These are phyloP conservation scores for Temnothorax ravouxi DNA, from an alignment of 2,888 invertebrate genomes.

Conservation along the genomic window DNA sequence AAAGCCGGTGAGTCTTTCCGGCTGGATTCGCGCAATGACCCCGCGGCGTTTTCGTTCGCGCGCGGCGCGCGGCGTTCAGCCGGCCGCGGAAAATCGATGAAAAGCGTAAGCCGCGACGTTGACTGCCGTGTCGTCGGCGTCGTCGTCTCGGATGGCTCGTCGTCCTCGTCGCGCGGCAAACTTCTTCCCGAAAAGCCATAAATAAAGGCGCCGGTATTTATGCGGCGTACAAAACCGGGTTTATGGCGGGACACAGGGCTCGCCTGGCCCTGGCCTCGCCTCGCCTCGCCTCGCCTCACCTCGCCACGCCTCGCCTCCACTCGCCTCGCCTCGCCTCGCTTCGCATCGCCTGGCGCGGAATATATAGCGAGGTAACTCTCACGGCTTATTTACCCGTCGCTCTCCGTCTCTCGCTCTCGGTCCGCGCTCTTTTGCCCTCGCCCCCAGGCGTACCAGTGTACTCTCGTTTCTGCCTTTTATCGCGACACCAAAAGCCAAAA, in stretches of 20 bases:
- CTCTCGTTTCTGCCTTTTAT: constrained; percentile 25
- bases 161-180: constrained; percentile 66
- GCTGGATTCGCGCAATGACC: constrained; percentile 67
- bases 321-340: too few species aligned
- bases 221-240: constrained; percentile 67
- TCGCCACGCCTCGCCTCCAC: too few species aligned
- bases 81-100: constrained; percentile 66
- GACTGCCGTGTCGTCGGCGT: constrained; percentile 57
- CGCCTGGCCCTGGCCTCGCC: not conserved
- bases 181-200: constrained; percentile 77
- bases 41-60: constrained; percentile 12
- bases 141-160: constrained; percentile 44
- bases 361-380: constrained; percentile 58
- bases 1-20: constrained; percentile 11
- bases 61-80: not conserved
- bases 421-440: not conserved
- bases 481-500: constrained; percentile 48
- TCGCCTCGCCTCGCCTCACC: constrained; percentile 3
- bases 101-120: constrained; percentile 58
- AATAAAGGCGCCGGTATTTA: constrained; percentile 79
- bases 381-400: constrained; percentile 52
- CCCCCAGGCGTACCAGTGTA: not conserved
- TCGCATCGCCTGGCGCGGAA: constrained; percentile 10
- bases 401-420: constrained; percentile 29
- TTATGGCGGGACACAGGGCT: constrained; percentile 63